Evolutionary conservation across 2,797 vertebrate species (phyloP).

Genomic region (Schizopygopsis pylzovi): DNA sequence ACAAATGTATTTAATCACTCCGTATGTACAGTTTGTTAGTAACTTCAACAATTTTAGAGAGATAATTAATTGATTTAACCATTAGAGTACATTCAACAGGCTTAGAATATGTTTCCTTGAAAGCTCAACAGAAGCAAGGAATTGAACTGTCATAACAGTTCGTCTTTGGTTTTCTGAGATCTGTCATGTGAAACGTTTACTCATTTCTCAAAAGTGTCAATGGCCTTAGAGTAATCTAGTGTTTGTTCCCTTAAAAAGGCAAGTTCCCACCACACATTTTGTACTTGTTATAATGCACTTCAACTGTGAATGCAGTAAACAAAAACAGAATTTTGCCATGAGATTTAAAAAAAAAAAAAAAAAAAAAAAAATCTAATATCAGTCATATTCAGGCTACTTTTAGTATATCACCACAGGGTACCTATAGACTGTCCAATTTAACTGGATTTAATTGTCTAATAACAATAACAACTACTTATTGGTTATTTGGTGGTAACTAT

Average conservation of each 20-base stretch:
- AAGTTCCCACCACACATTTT: slow-evolving; percentile 5
- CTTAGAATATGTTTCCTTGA: slow-evolving; percentile 31
- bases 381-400: no score
- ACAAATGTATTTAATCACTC: not conserved
- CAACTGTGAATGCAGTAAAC: not conserved
- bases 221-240: slow-evolving; percentile 27
- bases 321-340: not conserved
- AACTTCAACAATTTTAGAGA: not conserved
- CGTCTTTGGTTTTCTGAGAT: not conserved
- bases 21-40: not conserved
- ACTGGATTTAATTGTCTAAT: not conserved
- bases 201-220: slow-evolving; percentile 30
- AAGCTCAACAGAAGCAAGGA: not conserved
- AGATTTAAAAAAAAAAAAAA: not conserved
- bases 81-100: not conserved
- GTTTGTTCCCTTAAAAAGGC: slow-evolving; percentile 13
- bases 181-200: slow-evolving; percentile 25
- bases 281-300: not conserved
- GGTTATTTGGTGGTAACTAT: not conserved
- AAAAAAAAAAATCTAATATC: not conserved
- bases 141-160: not conserved
- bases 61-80: not conserved
- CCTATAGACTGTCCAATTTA: not conserved
- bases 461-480: not conserved
- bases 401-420: no score